These are phyloP conservation scores for Syrmaticus mikado DNA, from an alignment of 2,113 vertebrate genomes.

Conservation along the genomic window DNA sequence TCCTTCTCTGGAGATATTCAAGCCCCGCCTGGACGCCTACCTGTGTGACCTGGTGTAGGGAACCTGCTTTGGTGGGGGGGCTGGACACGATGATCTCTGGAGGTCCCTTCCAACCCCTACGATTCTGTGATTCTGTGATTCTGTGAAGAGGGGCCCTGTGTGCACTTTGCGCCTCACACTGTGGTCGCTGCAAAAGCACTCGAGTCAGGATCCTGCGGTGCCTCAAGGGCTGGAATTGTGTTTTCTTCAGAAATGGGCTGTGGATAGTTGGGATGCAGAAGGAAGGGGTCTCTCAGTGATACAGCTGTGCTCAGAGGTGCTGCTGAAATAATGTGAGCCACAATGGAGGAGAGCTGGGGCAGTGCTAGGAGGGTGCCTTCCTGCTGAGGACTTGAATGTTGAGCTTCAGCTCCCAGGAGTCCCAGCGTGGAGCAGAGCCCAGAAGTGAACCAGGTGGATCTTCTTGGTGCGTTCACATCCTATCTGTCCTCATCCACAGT, in stretches of 20 bases:
- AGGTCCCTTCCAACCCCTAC: too few species aligned
- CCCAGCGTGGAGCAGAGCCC: neutral
- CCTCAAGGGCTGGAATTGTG: neutral
- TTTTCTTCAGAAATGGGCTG: neutral
- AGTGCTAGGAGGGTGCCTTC: neutral
- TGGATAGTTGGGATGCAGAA: neutral
- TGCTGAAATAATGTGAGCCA: neutral
- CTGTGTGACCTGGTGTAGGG: too few species aligned
- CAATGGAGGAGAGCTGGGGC: neutral
- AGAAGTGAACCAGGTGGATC: neutral
- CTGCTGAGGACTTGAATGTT: neutral
- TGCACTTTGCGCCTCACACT: neutral
- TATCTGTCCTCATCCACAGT: accelerated
- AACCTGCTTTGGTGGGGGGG: too few species aligned
- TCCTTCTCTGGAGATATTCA: too few species aligned
- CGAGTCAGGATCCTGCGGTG: too few species aligned
- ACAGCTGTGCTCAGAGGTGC: neutral
- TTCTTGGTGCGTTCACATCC: accelerated
- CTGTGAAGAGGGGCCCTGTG: neutral
- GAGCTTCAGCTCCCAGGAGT: neutral
- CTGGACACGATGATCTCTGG: too few species aligned
- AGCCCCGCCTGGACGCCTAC: too few species aligned
- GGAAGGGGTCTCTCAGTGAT: neutral
- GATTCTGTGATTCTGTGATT: too few species aligned
- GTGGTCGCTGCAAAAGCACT: neutral